Base-by-base conservation (phyloP, 1,140 invertebrate genomes). In the Magallana angulata region DNA sequence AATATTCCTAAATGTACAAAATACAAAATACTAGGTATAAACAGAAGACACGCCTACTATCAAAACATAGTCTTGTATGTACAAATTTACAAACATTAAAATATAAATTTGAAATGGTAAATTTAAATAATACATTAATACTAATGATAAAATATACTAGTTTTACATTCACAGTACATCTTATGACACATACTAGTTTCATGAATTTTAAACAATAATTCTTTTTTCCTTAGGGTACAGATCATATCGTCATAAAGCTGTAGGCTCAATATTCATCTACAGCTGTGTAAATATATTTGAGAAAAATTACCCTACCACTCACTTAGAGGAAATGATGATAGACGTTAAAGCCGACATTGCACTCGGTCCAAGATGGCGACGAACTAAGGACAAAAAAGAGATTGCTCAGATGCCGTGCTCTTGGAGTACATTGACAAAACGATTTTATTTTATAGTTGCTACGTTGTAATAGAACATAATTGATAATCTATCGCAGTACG, bases 321-420 rank as follows among this genome's bases (percentile, higher is more conserved):
- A 84, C 62, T 14, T 84, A 36, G 83, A 84, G 36, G 83, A 84
- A 62, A 84, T 84, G 58, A 60, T 84, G 83, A 84, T 84, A 8
- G 83, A 84, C 24, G 83, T 84, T 3, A 84, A 84, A 36, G 83
- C 83, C 11, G 11, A 36, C 11, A 36, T 84, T 30, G 83, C 83
- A 36, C 7, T 64, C 7, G 30, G 30, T 16, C 60, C 83, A 48
- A 62, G 16, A 36, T 58, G 58, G 18, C 24, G 58, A 7, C 58
- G 30, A 36, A 71, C 30, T 11, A 71, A 71, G 36, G 68, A 71
- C 8, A 11, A 4, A 30, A 71, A 71, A 30, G 68, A 71, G 12
- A 18, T 30, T 6, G 58, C 58, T 60, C 83, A 84, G 60, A 84
- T 84, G 83, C 83, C 83, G 1, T 84, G 83, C 18, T 18, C 58